A percentile compares a stretch with the other conserved stretches of the same genome.
These are phyloP conservation scores for Coelinius sp. DNA, from an alignment of 2,888 invertebrate genomes.

Conservation along the genomic window DNA sequence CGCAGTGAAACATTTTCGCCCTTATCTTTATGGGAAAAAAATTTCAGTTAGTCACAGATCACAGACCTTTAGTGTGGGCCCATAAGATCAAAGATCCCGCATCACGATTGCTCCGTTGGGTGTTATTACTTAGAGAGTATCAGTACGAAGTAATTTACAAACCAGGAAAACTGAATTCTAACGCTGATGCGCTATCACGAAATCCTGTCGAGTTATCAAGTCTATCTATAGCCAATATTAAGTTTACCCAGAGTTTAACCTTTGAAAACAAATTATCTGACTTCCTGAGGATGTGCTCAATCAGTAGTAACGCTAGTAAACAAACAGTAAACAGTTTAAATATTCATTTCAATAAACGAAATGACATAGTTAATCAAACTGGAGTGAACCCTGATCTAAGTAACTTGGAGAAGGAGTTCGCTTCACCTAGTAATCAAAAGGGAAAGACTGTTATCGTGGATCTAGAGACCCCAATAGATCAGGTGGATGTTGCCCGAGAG, in stretches of 20 bases:
- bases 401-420: not conserved
- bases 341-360: no score
- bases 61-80: conserved; percentile 36
- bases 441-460: not conserved
- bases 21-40: conserved; percentile 40
- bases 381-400: no score
- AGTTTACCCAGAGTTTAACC: no score
- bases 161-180: not conserved
- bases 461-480: not conserved
- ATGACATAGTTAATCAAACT: no score
- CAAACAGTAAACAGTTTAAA: no score
- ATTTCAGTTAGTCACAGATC: conserved; percentile 42
- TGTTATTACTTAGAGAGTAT: not conserved
- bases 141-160: conserved; percentile 27
- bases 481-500: not conserved
- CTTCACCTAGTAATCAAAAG: not conserved
- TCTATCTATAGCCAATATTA: no score
- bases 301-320: no score
- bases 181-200: not conserved
- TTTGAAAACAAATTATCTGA: no score
- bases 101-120: not conserved
- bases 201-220: not conserved
- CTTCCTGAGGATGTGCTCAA: no score
- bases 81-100: not conserved
- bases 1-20: conserved; percentile 38